A percentile compares a stretch with the other conserved stretches of the same genome.
phyloP scores from a whole-genome alignment of 2,888 invertebrate species.

The Plagodis dolabraria region DNA sequence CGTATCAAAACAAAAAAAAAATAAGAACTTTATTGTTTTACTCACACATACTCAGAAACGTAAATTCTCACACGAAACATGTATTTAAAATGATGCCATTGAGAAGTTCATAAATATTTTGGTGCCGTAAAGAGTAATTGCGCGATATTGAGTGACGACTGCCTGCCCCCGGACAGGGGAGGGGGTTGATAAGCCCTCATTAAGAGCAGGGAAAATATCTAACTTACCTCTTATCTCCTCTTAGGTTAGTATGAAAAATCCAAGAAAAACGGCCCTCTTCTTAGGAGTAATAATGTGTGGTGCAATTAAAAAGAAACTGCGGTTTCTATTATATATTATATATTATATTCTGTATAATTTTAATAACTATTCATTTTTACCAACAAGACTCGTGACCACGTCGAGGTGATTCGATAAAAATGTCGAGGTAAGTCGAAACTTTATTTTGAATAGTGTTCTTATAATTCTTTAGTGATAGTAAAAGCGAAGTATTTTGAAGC shows the following conservation, averaged over 20 bases:
- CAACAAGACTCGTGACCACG: too few species aligned
- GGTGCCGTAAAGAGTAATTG: constrained; percentile 58
- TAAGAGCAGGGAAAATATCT: constrained; percentile 66
- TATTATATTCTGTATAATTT: too few species aligned
- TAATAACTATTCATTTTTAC: background rate
- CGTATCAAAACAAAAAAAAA: too few species aligned
- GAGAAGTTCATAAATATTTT: constrained; percentile 30
- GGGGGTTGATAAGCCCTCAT: constrained; percentile 67
- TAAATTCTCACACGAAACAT: constrained; percentile 12
- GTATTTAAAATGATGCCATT: constrained; percentile 18
- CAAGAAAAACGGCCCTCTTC: constrained; percentile 60
- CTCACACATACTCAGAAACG: background rate
- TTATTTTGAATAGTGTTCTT: too few species aligned
- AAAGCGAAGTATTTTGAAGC: too few species aligned
- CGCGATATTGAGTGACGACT: constrained; percentile 59
- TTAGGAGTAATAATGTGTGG: constrained; percentile 49
- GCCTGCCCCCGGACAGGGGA: constrained; percentile 27
- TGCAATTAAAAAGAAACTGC: constrained; percentile 35
- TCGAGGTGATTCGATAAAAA: too few species aligned
- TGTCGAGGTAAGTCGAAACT: too few species aligned
- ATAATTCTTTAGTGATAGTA: too few species aligned
- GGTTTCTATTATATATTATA: constrained; percentile 24
- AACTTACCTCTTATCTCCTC: constrained; percentile 66
- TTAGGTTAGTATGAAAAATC: constrained; percentile 67
- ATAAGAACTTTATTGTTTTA: too few species aligned